A percentile compares a stretch with the other conserved stretches of the same genome.
Conservation (phyloP, 2,113 vertebrate species). For the Sinocyclocheilus maitianheensis region DNA sequence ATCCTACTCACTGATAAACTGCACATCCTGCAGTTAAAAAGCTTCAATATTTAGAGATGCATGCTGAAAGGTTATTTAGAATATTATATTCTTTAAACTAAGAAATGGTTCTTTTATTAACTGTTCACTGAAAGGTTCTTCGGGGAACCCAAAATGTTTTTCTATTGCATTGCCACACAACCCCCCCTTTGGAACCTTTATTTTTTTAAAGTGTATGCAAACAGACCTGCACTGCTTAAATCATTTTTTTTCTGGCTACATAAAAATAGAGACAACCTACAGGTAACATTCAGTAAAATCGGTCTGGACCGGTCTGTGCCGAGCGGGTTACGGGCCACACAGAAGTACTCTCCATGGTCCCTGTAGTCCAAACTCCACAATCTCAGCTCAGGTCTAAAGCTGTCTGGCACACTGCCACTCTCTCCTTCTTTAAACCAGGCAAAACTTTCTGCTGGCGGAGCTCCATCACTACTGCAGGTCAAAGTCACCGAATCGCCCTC, state of each 20-base stretch:
- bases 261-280: slow-evolving; percentile 57
- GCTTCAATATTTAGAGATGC: not conserved
- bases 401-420: slow-evolving; percentile 75
- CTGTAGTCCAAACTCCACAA: slow-evolving; percentile 68
- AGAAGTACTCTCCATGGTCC: slow-evolving; percentile 75
- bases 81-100: no score
- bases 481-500: slow-evolving; percentile 72
- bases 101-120: no score
- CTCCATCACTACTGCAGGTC: slow-evolving; percentile 73
- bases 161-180: no score
- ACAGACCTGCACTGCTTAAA: not conserved
- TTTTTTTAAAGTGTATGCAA: not conserved
- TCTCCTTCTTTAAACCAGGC: slow-evolving; percentile 80
- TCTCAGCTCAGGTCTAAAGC: slow-evolving; percentile 72
- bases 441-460: slow-evolving; percentile 76
- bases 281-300: slow-evolving; percentile 72
- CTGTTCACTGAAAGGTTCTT: no score
- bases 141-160: no score
- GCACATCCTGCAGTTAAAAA: not conserved
- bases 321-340: slow-evolving; percentile 75
- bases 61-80: not conserved
- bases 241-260: not conserved
- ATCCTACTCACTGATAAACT: not conserved
- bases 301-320: slow-evolving; percentile 73
- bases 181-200: no score